A percentile compares a stretch with the other conserved stretches of the same genome.
Evolutionary conservation across 2,797 vertebrate species (phyloP).

Genomic region (Cryptoblepharus egeriae): DNA sequence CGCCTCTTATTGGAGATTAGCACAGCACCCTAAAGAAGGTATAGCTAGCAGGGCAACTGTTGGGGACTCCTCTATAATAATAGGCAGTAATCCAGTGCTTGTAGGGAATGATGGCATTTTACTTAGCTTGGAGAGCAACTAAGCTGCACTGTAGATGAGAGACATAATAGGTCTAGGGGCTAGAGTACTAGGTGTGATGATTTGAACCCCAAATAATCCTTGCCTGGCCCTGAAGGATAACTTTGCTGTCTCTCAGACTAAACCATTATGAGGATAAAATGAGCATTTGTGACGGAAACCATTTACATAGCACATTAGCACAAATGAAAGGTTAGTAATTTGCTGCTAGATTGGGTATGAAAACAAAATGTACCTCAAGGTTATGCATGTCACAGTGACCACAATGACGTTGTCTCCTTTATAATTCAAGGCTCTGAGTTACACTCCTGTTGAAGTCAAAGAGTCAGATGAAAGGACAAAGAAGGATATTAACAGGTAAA

Average conservation of each 20-base stretch:
- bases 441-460: slow-evolving; percentile 87
- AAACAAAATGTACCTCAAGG: not conserved
- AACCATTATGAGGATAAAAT: not conserved
- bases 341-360: not conserved
- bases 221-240: not conserved
- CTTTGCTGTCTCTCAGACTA: not conserved
- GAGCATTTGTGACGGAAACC: not conserved
- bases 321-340: not conserved
- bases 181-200: not conserved
- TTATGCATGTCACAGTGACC: not conserved
- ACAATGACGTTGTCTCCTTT: not conserved
- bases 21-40: too few species aligned
- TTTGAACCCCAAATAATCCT: not conserved
- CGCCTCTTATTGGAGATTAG: too few species aligned
- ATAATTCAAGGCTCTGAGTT: slow-evolving; percentile 88
- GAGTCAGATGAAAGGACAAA: slow-evolving; percentile 87
- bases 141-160: not conserved
- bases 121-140: not conserved
- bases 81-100: not conserved
- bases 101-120: not conserved
- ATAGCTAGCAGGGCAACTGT: too few species aligned
- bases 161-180: not conserved
- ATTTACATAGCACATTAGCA: not conserved
- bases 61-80: too few species aligned
- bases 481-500: slow-evolving; percentile 90